A percentile compares a stretch with the other conserved stretches of the same genome.
Conservation (phyloP, 2,113 vertebrate genomes). For the Entomyzon cyanotis region DNA sequence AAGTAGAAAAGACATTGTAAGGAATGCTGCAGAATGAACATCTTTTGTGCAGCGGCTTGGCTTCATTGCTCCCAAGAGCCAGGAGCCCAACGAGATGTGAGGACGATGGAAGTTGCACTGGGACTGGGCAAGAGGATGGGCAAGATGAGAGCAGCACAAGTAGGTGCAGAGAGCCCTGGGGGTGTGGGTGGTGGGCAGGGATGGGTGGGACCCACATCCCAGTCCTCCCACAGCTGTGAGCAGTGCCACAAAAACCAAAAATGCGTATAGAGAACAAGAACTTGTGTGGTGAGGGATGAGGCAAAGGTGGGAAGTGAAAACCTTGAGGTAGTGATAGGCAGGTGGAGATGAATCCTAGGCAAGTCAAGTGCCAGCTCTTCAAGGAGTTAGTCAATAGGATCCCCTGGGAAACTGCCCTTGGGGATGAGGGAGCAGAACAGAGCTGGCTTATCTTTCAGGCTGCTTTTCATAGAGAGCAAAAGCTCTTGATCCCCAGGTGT, state of each 20-base stretch:
- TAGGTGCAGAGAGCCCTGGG: not conserved
- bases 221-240: not conserved
- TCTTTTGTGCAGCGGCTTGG: not conserved
- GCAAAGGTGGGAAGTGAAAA: not conserved
- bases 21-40: not conserved
- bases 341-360: not conserved
- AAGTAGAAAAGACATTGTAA: not conserved
- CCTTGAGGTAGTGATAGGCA: constrained; percentile 47
- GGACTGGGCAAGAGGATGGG: not conserved
- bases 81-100: not conserved
- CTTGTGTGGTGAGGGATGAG: not conserved
- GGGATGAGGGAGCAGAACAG: not conserved
- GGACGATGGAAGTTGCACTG: not conserved
- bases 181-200: not conserved
- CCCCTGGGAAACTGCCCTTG: not conserved
- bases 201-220: not conserved
- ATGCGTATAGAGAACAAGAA: not conserved
- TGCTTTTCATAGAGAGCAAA: not conserved
- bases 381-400: not conserved
- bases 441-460: not conserved
- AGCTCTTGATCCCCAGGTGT: not conserved
- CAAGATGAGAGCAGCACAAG: not conserved
- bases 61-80: not conserved
- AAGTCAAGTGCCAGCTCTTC: not conserved
- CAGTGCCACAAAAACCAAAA: not conserved